Base-by-base conservation (phyloP, 1,140 invertebrate genomes). In the Leptinotarsa undecemlineata region DNA sequence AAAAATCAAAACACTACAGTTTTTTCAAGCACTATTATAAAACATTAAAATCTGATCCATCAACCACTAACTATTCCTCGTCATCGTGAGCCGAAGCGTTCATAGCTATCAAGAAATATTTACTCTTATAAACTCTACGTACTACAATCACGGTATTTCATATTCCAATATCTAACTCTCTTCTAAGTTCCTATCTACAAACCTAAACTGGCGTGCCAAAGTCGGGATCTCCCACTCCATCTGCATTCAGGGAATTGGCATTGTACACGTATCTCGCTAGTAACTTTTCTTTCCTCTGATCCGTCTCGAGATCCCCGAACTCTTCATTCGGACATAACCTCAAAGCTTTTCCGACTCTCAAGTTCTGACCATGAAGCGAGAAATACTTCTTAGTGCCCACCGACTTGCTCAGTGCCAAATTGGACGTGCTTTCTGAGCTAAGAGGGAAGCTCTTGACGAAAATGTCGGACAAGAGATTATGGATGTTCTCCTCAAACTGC, bases 131-230 rank as follows among this genome's bases (percentile, higher is more conserved):
- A 67, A 67, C 64, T 67, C 42, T 67, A 67, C 23, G 4, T 57
- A 67, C 64, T 67, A 67, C 64, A 23, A 67, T 67, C 64, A 67
- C 64, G 20, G 64, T 67, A 57, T 57, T 26, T 67, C 64, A 67
- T 67, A 67, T 67, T 67, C n/a, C 20, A 67, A 67, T 67, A 67
- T 33, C 64, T 67, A 67, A 67, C 23, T 67, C 64, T 67, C 64
- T 63, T 63, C 21, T n/a, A 57, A 57, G 51, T 57, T 57, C 51
- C 51, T 57, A 57, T 57, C 51, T 57, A 57, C 51, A 57, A 57
- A 19, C 48, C 87, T 86, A 90, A 75, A 90, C 89, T 23, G 89
- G 89, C 15, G 89, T 90, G 63, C 89, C 89, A 82, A 90, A 90
- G 84, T 89, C 88, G 1, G 88, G 88, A 85, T 90, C 88, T 8